Evolutionary conservation across 1,140 invertebrate genomes (phyloP).

Genomic region (Onthophagus taurus): DNA sequence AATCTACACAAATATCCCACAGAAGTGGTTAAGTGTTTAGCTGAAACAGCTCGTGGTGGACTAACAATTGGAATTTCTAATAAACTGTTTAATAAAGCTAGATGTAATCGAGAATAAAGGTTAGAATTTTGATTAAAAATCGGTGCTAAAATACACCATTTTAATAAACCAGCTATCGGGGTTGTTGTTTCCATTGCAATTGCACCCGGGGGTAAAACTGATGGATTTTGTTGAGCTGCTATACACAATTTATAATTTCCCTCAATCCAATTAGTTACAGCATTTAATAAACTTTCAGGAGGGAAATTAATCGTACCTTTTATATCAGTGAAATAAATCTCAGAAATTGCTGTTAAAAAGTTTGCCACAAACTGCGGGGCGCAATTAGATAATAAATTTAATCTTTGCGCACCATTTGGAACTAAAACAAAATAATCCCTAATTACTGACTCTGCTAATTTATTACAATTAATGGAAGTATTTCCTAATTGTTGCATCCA

Average conservation of each 20-base stretch:
- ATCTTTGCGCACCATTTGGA: constrained; percentile 50
- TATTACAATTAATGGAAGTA: constrained; percentile 58
- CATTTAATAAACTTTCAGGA: constrained; percentile 49
- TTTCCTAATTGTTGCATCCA: constrained; percentile 77
- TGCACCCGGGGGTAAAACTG: constrained; percentile 59
- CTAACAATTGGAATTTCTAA: constrained; percentile 42
- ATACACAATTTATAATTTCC: constrained; percentile 59
- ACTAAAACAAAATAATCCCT: constrained; percentile 68
- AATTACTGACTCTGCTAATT: constrained; percentile 63
- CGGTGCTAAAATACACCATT: constrained; percentile 59
- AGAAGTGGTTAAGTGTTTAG: constrained; percentile 45
- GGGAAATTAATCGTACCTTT: constrained; percentile 42
- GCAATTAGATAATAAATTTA: constrained; percentile 56
- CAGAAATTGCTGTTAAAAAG: constrained; percentile 69
- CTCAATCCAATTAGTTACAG: constrained; percentile 56
- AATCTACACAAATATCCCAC: constrained; percentile 25
- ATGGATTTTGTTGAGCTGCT: constrained; percentile 57
- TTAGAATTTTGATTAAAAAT: constrained; percentile 41
- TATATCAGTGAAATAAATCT: constrained; percentile 53
- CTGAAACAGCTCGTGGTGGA: constrained; percentile 46
- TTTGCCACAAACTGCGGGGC: constrained; percentile 72
- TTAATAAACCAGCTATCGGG: constrained; percentile 66
- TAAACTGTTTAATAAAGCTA: constrained; percentile 53
- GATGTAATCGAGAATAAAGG: constrained; percentile 52
- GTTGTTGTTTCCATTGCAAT: constrained; percentile 75